Evolutionary conservation across 2,113 vertebrate genomes (phyloP).

Genomic region (Megaceryle torquata): DNA sequence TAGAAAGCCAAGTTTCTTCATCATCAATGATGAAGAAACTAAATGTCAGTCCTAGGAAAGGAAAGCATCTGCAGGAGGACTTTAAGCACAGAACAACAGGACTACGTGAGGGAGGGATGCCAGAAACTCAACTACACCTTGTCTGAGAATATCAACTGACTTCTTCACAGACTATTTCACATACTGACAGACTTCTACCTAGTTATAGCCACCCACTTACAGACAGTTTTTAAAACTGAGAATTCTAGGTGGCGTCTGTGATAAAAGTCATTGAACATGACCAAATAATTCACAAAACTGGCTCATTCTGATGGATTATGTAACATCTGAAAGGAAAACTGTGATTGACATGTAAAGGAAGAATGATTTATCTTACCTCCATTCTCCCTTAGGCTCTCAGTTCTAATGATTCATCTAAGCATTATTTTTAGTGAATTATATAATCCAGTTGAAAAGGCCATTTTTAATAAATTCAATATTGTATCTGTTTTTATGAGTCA

Average conservation of each 20-base stretch:
- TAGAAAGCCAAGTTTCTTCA: background rate
- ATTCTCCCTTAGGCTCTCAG: background rate
- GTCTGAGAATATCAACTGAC: background rate
- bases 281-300: background rate
- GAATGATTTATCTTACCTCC: background rate
- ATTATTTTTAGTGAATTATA: slow-evolving; percentile 29
- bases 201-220: background rate
- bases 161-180: background rate
- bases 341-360: background rate
- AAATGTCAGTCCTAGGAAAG: background rate
- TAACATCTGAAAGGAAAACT: background rate
- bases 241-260: background rate
- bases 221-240: background rate
- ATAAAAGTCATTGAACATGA: background rate
- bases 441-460: background rate
- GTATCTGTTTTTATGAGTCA: background rate
- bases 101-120: background rate
- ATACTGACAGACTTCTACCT: background rate
- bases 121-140: background rate
- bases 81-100: background rate
- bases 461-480: background rate
- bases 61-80: slow-evolving; percentile 11
- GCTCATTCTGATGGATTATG: background rate
- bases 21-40: slow-evolving; percentile 1
- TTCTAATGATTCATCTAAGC: slow-evolving; percentile 19